Conservation (phyloP, 2,888 invertebrate species). For the Apantesis nais region DNA sequence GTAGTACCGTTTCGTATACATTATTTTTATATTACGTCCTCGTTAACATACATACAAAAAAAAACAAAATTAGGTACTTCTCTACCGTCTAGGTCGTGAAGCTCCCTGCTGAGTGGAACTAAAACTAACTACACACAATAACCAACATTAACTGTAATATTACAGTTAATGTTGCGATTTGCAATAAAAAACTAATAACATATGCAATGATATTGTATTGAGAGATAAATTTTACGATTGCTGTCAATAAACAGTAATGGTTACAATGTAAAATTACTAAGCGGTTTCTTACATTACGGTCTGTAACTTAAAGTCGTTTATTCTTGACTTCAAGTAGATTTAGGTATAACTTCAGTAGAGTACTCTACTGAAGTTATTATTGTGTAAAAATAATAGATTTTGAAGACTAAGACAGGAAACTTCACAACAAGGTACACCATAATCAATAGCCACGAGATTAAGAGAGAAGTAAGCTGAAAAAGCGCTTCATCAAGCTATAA, state of each 20-base stretch:
- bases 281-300: background rate
- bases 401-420: background rate
- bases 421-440: background rate
- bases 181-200: conserved; percentile 46
- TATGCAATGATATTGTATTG: conserved; percentile 37
- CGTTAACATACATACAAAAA: conserved; percentile 2
- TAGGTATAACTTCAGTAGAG: background rate
- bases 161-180: conserved; percentile 53
- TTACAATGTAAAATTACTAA: conserved; percentile 24
- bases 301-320: background rate
- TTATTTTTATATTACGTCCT: background rate
- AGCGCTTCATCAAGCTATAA: no score
- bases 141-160: conserved; percentile 53
- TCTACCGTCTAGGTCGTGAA: conserved; percentile 53
- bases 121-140: conserved; percentile 38
- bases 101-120: conserved; percentile 43
- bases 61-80: conserved; percentile 20
- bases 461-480: background rate
- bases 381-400: background rate
- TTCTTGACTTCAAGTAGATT: background rate
- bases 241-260: conserved; percentile 19
- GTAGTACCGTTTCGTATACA: conserved; percentile 3
- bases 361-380: no score
- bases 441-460: background rate
- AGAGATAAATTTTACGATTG: conserved; percentile 7